Percentiles rank a stretch among this genome's conserved stretches.
phyloP scores from a whole-genome alignment of 1,140 invertebrate species.

The Drosophila subobscura region DNA sequence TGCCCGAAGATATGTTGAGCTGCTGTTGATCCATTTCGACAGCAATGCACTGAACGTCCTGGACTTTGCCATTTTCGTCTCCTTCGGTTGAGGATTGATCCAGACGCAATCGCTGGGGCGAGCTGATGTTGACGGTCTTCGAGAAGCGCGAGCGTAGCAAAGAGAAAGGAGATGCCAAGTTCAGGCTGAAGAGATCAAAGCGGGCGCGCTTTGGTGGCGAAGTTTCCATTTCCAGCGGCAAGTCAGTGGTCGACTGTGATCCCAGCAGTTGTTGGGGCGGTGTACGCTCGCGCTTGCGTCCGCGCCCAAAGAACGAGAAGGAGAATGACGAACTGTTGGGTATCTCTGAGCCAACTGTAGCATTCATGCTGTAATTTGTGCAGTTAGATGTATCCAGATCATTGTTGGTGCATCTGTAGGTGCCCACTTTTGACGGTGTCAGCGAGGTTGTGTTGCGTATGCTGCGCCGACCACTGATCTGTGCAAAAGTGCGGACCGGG shows the following conservation, averaged over 20 bases:
- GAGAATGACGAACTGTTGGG: slow-evolving; percentile 77
- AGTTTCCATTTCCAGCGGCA: slow-evolving; percentile 67
- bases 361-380: slow-evolving; percentile 78
- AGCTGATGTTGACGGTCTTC: slow-evolving; percentile 52
- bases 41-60: slow-evolving; percentile 68
- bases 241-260: slow-evolving; percentile 65
- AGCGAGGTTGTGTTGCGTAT: slow-evolving; percentile 53
- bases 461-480: slow-evolving; percentile 74
- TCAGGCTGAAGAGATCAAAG: slow-evolving; percentile 70
- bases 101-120: slow-evolving; percentile 50
- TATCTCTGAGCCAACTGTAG: slow-evolving; percentile 76
- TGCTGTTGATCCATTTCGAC: slow-evolving; percentile 59
- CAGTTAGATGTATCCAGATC: slow-evolving; percentile 68
- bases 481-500: slow-evolving; percentile 56
- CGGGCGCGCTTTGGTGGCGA: slow-evolving; percentile 78
- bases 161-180: slow-evolving; percentile 69
- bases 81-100: slow-evolving; percentile 42
- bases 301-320: slow-evolving; percentile 70
- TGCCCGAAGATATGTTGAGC: slow-evolving; percentile 40
- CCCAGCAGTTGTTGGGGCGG: slow-evolving; percentile 51
- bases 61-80: slow-evolving; percentile 61
- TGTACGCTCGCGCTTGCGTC: slow-evolving; percentile 75
- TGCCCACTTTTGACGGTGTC: slow-evolving; percentile 69
- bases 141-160: slow-evolving; percentile 71
- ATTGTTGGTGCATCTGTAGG: slow-evolving; percentile 63